Evolutionary conservation across 2,888 invertebrate species (phyloP).

Genomic region (Meliscaeva auricollis): DNA sequence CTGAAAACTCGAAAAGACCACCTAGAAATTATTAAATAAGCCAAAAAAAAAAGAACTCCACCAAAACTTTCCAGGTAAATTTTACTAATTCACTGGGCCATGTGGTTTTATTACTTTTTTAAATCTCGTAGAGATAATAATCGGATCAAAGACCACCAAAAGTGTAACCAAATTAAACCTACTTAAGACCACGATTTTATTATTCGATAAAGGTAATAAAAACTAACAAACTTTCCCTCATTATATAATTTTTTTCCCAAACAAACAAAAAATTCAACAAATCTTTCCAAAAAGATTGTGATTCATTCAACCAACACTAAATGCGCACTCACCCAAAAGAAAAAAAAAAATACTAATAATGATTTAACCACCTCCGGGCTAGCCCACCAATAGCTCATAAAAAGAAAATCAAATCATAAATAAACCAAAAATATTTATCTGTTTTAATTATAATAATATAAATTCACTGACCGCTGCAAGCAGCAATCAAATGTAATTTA

Average conservation of each 20-base stretch:
- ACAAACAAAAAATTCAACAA: no score
- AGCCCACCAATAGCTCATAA: background rate
- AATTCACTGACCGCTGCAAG: slow-evolving; percentile 40
- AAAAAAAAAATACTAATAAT: slow-evolving; percentile 8
- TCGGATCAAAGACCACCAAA: no score
- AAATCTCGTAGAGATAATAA: no score
- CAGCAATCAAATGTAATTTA: slow-evolving; percentile 63
- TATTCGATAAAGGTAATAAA: no score
- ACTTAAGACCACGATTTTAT: no score
- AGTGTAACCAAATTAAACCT: no score
- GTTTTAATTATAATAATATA: slow-evolving; percentile 61
- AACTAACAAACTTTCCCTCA: slow-evolving; percentile 14
- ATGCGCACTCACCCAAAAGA: slow-evolving; percentile 20
- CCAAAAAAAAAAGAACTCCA: no score
- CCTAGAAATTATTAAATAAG: no score
- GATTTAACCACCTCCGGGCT: slow-evolving; percentile 13
- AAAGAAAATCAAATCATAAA: background rate
- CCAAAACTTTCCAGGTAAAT: no score
- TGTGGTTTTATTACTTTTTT: no score
- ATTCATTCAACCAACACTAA: slow-evolving; percentile 33
- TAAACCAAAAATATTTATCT: slow-evolving; percentile 33
- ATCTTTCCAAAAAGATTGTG: background rate
- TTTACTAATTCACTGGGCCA: no score
- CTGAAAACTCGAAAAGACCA: no score
- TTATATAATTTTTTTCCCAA: slow-evolving; percentile 4